Conservation (phyloP, 2,797 vertebrate genomes). For the Platalea minor region DNA sequence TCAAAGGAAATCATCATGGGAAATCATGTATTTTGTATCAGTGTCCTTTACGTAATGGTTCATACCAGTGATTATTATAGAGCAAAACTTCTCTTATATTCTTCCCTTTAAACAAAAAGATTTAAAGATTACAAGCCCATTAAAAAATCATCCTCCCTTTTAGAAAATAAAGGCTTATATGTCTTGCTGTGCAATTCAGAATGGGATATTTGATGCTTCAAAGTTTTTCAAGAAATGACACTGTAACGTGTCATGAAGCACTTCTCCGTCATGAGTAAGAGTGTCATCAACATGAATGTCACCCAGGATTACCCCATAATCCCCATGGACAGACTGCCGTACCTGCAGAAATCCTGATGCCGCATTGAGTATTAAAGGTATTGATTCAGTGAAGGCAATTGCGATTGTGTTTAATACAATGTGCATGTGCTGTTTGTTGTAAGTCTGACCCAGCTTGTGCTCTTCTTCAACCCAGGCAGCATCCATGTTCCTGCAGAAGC, state of each 20-base stretch:
- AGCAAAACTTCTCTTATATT: background rate
- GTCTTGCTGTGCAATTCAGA: background rate
- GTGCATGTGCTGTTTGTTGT: fast-evolving
- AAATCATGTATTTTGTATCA: background rate
- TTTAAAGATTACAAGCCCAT: background rate
- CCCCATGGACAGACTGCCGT: background rate
- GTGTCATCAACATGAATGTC: fast-evolving
- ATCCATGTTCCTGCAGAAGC: fast-evolving
- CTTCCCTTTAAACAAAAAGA: conserved; percentile 3
- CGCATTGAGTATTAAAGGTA: fast-evolving
- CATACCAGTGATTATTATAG: background rate
- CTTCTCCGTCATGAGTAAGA: background rate
- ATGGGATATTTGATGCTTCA: background rate
- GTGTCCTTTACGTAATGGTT: background rate
- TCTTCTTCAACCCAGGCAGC: background rate
- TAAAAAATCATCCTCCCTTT: background rate
- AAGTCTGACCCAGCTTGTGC: background rate
- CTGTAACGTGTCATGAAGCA: background rate
- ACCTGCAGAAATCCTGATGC: background rate
- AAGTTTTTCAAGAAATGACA: background rate
- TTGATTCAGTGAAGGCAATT: no score
- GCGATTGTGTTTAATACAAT: fast-evolving
- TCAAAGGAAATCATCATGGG: background rate
- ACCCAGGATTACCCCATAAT: background rate
- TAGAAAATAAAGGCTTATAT: background rate